Base-by-base conservation (phyloP, 2,797 vertebrate species). In the Acrocephalus scirpaceus region DNA sequence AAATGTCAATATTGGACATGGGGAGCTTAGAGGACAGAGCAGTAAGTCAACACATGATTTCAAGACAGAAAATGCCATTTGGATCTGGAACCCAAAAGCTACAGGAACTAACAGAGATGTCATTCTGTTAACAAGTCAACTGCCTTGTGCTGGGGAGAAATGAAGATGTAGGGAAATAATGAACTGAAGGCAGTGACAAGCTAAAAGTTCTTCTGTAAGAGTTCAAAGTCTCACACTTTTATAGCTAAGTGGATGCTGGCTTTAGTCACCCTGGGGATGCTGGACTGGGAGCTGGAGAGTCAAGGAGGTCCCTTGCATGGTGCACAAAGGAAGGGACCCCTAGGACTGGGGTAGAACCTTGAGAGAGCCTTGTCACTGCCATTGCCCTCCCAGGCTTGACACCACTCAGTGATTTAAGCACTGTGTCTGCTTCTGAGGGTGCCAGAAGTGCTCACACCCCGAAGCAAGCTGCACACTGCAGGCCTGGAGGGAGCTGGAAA, bases 361-460 rank as follows among this genome's bases (percentile, higher is more conserved):
- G 5, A 42, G 7, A 60, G 17, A 67, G 27, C 27, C 38, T 42
- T 0, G 0, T 4, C 4, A 5, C 25, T 60, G 30, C 21, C 32
- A 11, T 13, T 11, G 1, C 13, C 11, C 70, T 29, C 58, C 16
- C 38, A 40, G 61, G 7, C 23, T 7, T 50, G 11, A 8, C 27
- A 40, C 32, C 2, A 0, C 0, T 7, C 47, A 13, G 44, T 13
- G 26, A 62, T 34, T 73, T 13, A 38, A n/a, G 70, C 7, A 17
- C 16, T 0, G 0, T 10, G 21, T 44, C 26, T 74, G 51, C 44
- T 53, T 66, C 51, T 77, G 73, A 40, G 27, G 29, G 34, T 18
- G 20, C 11, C 13, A 1, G 66, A 81, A 30, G 5, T 29, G 48
- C 27, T 56, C 18, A 18, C 2, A 34, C 9, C 15, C 44, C 45